Conservation (phyloP, 2,113 vertebrate species). For the Pristiophorus japonicus region DNA sequence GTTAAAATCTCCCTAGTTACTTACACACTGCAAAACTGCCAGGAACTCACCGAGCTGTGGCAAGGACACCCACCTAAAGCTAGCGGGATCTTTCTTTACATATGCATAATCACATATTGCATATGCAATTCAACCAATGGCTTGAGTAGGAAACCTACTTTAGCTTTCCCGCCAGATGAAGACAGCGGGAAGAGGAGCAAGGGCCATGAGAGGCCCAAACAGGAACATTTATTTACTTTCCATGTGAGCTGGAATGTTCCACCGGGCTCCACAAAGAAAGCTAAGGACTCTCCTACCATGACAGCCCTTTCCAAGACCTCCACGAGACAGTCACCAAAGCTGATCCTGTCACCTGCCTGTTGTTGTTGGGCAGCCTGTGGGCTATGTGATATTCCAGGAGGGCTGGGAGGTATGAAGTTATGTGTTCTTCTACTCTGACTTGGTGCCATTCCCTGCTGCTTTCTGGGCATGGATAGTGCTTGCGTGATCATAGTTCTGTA, state of each 20-base stretch:
- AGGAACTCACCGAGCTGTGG: not conserved
- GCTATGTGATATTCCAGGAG: not conserved
- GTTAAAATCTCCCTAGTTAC: no score
- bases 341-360: no score
- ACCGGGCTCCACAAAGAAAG: not conserved
- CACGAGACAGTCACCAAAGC: not conserved
- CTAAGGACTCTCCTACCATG: not conserved
- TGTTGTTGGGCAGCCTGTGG: not conserved
- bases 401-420: not conserved
- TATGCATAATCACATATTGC: not conserved
- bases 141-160: not conserved
- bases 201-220: not conserved
- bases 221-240: not conserved
- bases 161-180: not conserved
- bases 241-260: not conserved
- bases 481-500: not conserved
- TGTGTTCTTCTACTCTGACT: not conserved
- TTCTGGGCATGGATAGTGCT: not conserved
- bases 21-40: not conserved
- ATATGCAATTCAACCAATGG: not conserved
- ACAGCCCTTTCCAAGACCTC: not conserved
- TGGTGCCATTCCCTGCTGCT: not conserved
- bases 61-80: not conserved
- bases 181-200: not conserved
- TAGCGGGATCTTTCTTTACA: not conserved